phyloP scores from a whole-genome alignment of 2,888 invertebrate species.

The Perizoma affinitatum region DNA sequence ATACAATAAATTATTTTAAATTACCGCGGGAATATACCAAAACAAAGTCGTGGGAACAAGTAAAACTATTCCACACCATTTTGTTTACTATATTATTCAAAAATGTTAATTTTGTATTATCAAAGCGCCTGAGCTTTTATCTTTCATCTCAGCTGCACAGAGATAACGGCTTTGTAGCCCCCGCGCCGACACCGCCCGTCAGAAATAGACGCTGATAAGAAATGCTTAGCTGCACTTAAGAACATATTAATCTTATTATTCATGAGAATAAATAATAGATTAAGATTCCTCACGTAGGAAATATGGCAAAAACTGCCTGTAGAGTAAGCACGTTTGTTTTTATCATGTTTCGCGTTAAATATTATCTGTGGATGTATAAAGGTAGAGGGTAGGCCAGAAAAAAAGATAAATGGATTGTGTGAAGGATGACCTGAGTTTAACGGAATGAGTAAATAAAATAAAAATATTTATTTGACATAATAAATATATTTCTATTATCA shows the following conservation, averaged over 20 bases:
- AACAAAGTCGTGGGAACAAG: neutral
- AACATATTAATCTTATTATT: neutral
- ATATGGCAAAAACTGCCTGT: neutral
- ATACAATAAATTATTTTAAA: no score
- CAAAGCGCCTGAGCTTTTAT: conserved; percentile 9
- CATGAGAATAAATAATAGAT: neutral
- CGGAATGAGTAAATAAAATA: no score
- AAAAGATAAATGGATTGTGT: no score
- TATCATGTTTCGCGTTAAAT: no score
- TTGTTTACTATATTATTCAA: neutral
- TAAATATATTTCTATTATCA: no score
- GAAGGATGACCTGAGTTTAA: no score
- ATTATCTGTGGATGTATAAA: no score
- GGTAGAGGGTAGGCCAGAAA: no score
- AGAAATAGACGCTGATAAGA: conserved; percentile 11
- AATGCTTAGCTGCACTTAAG: conserved; percentile 3
- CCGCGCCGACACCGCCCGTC: conserved; percentile 4
- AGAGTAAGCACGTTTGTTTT: neutral
- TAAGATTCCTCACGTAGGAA: neutral
- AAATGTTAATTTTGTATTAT: conserved; percentile 5
- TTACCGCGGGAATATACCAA: no score
- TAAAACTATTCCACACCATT: neutral
- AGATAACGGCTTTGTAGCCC: conserved; percentile 9
- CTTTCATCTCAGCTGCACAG: conserved; percentile 7
- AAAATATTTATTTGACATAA: no score